Percentiles rank a stretch among this genome's conserved stretches.
Conservation (phyloP, 2,113 vertebrate genomes). For the Pseudorhombus dupliciocellatus region DNA sequence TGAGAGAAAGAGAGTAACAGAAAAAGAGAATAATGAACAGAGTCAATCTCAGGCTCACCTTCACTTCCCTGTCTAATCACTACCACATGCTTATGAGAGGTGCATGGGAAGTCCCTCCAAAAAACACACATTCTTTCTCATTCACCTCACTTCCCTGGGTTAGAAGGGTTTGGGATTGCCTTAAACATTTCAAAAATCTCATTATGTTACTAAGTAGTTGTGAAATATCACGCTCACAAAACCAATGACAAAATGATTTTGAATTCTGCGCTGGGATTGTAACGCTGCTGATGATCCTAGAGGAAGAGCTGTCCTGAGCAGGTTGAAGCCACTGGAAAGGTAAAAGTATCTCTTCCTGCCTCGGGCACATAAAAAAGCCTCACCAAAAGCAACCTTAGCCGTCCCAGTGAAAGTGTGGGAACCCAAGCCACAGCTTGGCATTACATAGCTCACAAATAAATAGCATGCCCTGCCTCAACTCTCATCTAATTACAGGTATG, state of each 20-base stretch:
- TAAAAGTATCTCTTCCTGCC: conserved; percentile 45
- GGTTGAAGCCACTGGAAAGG: conserved; percentile 43
- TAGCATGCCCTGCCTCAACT: conserved; percentile 65
- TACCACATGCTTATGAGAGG: conserved; percentile 66
- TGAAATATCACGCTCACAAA: conserved; percentile 7
- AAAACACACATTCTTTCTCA: conserved; percentile 39
- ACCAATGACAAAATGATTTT: not conserved
- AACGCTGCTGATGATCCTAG: not conserved
- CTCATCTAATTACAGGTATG: conserved; percentile 74
- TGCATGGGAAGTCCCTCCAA: conserved; percentile 32
- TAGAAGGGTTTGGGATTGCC: conserved; percentile 34
- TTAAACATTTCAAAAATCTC: not conserved
- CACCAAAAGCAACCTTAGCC: conserved; percentile 45
- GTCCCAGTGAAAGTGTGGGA: conserved; percentile 64
- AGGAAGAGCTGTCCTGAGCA: not conserved
- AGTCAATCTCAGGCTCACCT: conserved; percentile 71
- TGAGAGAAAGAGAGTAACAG: conserved; percentile 15
- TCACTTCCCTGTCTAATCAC: conserved; percentile 68
- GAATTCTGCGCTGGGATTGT: conserved; percentile 5
- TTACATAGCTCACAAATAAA: conserved; percentile 70
- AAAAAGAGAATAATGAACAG: conserved; percentile 28
- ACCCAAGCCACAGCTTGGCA: conserved; percentile 59
- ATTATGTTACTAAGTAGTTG: conserved; percentile 1
- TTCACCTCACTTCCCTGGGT: conserved; percentile 38
- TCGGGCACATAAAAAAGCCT: conserved; percentile 23